phyloP scores from a whole-genome alignment of 1,140 invertebrate genomes.

The Calosoma granatense region DNA sequence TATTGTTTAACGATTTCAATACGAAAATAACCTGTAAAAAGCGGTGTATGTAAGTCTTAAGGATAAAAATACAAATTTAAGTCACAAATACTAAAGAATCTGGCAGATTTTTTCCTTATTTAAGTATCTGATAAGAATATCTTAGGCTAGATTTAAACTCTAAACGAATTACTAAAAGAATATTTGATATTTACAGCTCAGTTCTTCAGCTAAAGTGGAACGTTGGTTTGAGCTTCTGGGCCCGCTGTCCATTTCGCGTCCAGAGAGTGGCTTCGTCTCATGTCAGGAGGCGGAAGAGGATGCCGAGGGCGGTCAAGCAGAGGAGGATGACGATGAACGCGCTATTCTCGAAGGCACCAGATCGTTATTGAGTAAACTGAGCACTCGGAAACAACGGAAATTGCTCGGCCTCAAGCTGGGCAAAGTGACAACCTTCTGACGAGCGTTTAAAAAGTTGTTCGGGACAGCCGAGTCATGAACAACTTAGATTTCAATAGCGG shows the following conservation, averaged over 20 bases:
- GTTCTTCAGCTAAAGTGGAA: constrained; percentile 58
- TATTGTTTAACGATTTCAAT: too few species aligned
- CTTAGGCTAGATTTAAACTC: background rate
- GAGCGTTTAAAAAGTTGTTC: constrained; percentile 11
- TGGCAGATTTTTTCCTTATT: too few species aligned
- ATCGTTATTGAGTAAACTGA: constrained; percentile 49
- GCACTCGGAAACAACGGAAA: constrained; percentile 53
- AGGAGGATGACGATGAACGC: constrained; percentile 34
- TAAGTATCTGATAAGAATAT: too few species aligned
- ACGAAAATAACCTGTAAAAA: too few species aligned
- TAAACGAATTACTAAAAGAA: background rate
- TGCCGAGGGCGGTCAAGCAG: constrained; percentile 30
- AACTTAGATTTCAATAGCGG: too few species aligned
- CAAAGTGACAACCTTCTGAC: constrained; percentile 51
- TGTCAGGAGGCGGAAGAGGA: constrained; percentile 29
- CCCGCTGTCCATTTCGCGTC: constrained; percentile 48
- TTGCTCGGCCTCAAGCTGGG: constrained; percentile 51
- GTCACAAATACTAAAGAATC: too few species aligned
- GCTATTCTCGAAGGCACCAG: constrained; percentile 43
- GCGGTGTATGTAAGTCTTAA: too few species aligned
- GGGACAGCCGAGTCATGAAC: constrained; percentile 11
- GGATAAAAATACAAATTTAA: too few species aligned
- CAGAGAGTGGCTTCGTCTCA: constrained; percentile 61
- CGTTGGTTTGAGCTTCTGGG: constrained; percentile 60
- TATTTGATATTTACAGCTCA: constrained; percentile 43